Evolutionary conservation across 2,888 invertebrate genomes (phyloP).

Genomic region (Gortyna flavago): DNA sequence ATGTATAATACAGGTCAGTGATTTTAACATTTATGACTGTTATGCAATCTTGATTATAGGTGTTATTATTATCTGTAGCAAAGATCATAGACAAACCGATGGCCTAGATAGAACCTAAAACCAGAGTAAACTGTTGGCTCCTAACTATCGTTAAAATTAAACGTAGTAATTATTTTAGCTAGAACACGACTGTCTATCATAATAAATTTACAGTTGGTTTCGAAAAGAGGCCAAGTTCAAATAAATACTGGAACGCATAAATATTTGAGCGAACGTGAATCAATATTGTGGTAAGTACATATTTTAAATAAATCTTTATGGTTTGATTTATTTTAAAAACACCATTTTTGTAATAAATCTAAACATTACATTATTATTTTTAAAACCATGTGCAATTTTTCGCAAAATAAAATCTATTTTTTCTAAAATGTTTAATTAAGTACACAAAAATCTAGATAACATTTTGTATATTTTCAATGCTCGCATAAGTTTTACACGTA

Average conservation of each 20-base stretch:
- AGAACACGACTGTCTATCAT: slow-evolving; percentile 16
- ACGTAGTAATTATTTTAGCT: slow-evolving; percentile 54
- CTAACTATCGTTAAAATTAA: slow-evolving; percentile 50
- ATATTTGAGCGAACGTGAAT: slow-evolving; percentile 43
- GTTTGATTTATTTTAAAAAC: slow-evolving; percentile 22
- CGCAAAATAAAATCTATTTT: slow-evolving; percentile 10
- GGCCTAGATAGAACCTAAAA: slow-evolving; percentile 54
- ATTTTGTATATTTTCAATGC: slow-evolving; percentile 3
- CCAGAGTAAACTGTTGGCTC: slow-evolving; percentile 43
- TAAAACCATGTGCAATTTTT: slow-evolving; percentile 10
- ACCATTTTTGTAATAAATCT: neutral
- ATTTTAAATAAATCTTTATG: slow-evolving; percentile 9
- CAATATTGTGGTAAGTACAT: slow-evolving; percentile 42
- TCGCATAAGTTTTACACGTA: neutral
- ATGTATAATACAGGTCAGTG: too few relatives aligned
- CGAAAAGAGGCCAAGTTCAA: slow-evolving; percentile 57
- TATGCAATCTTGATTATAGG: slow-evolving; percentile 26
- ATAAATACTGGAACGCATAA: slow-evolving; percentile 40
- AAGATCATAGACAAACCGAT: slow-evolving; percentile 27
- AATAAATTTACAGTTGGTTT: slow-evolving; percentile 34
- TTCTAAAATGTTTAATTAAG: slow-evolving; percentile 21
- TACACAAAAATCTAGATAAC: slow-evolving; percentile 5
- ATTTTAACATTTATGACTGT: slow-evolving; percentile 35
- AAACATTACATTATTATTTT: neutral
- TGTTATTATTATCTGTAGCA: slow-evolving; percentile 28